Evolutionary conservation across 2,888 invertebrate species (phyloP).

Genomic region (Leptinotarsa juncta): DNA sequence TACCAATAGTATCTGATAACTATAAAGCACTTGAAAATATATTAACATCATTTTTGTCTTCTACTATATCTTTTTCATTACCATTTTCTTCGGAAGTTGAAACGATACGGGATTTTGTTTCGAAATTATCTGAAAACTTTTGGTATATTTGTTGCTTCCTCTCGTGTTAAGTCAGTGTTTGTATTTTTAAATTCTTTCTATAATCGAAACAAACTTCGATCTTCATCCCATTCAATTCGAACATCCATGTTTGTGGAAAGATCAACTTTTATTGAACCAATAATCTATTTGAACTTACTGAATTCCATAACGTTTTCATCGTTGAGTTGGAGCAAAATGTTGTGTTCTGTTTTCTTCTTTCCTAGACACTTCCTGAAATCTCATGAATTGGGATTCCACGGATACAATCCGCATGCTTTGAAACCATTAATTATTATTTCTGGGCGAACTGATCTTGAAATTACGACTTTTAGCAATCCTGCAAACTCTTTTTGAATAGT

Average conservation of each 20-base stretch:
- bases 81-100: neutral
- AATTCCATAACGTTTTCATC: constrained; percentile 23
- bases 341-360: constrained; percentile 27
- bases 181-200: neutral
- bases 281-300: constrained; percentile 33
- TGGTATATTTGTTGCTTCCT: neutral
- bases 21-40: neutral
- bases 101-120: neutral
- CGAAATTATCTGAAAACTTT: neutral
- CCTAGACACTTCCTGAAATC: constrained; percentile 39
- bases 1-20: neutral
- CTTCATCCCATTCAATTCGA: constrained; percentile 12
- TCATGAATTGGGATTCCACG: constrained; percentile 26
- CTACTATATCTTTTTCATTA: neutral
- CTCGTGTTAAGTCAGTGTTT: constrained; percentile 12
- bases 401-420: too few species aligned
- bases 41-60: neutral
- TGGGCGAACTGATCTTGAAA: too few species aligned
- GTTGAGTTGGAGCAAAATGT: constrained; percentile 14
- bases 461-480: too few species aligned
- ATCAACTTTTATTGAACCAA: constrained; percentile 26
- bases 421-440: too few species aligned
- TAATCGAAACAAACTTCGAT: neutral
- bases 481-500: neutral
- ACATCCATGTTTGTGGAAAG: constrained; percentile 19